Conservation (phyloP, 37 sponge, comb jelly and placozoan species). For the Tethya wilhelma region DNA sequence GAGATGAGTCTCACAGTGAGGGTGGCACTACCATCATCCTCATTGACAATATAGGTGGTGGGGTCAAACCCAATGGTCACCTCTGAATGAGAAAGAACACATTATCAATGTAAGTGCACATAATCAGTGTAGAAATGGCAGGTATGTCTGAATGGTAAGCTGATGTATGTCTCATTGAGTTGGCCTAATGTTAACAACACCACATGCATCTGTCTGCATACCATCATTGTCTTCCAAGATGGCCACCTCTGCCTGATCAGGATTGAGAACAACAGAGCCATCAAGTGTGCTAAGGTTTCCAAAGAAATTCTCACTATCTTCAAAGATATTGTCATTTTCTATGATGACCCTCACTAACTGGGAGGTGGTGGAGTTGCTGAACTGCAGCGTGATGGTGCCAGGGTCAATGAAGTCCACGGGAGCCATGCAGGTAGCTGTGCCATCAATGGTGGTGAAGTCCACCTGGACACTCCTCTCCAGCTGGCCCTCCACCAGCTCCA, state of each 20-base stretch:
- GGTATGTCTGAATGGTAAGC: too few species aligned
- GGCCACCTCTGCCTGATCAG: neutral
- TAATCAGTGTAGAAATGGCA: too few species aligned
- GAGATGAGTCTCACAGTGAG: neutral
- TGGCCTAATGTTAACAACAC: too few species aligned
- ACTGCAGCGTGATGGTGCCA: constrained; percentile 1
- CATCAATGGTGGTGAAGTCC: constrained; percentile 30
- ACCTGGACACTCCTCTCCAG: constrained; percentile 22
- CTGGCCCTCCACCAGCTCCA: constrained; percentile 3
- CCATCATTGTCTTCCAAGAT: constrained; percentile 17
- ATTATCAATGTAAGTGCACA: too few species aligned
- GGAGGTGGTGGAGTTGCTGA: neutral
- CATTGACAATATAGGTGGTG: neutral
- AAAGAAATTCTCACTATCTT: constrained; percentile 9
- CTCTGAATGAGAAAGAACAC: neutral
- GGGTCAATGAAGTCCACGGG: neutral
- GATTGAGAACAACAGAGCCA: neutral
- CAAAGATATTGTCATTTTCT: constrained; percentile 10
- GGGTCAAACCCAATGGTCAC: constrained; percentile 10
- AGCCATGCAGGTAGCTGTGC: constrained; percentile 26
- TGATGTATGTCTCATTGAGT: too few species aligned
- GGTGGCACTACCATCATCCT: neutral
- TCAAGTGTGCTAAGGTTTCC: constrained; percentile 3
- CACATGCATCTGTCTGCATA: too few species aligned
- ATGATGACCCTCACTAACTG: neutral